These are phyloP conservation scores for Pseudomyrmex concolor DNA, from an alignment of 1,140 invertebrate species.

Conservation along the genomic window DNA sequence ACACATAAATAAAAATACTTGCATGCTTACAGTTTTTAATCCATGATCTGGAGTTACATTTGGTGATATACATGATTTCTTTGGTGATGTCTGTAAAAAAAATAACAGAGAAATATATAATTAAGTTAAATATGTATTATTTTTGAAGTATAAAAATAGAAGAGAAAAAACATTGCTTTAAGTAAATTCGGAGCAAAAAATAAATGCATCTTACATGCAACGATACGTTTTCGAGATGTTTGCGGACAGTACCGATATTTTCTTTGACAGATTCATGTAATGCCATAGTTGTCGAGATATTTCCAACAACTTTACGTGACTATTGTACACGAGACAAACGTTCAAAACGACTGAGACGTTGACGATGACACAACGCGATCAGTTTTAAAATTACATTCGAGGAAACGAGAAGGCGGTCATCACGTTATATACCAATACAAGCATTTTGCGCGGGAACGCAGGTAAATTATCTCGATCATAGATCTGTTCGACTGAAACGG, in stretches of 20 bases:
- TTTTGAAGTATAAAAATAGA: too few species aligned
- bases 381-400: too few species aligned
- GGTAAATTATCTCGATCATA: too few species aligned
- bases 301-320: too few species aligned
- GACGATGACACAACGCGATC: too few species aligned
- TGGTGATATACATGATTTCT: conserved; percentile 77
- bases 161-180: too few species aligned
- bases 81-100: conserved; percentile 80
- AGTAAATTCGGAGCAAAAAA: background rate
- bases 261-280: conserved; percentile 80
- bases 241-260: conserved; percentile 71
- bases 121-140: background rate
- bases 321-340: too few species aligned
- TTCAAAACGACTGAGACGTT: too few species aligned
- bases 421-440: too few species aligned
- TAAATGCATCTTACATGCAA: conserved; percentile 69
- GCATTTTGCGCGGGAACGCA: too few species aligned
- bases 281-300: conserved; percentile 71
- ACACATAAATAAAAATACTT: conserved; percentile 29
- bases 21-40: conserved; percentile 65
- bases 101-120: background rate
- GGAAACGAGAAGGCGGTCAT: too few species aligned
- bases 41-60: conserved; percentile 71
- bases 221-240: conserved; percentile 74
- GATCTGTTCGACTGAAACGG: too few species aligned